Percentiles rank a stretch among this genome's conserved stretches.
These are phyloP conservation scores for Microchirus variegatus DNA, from an alignment of 2,797 vertebrate species.

Conservation along the genomic window DNA sequence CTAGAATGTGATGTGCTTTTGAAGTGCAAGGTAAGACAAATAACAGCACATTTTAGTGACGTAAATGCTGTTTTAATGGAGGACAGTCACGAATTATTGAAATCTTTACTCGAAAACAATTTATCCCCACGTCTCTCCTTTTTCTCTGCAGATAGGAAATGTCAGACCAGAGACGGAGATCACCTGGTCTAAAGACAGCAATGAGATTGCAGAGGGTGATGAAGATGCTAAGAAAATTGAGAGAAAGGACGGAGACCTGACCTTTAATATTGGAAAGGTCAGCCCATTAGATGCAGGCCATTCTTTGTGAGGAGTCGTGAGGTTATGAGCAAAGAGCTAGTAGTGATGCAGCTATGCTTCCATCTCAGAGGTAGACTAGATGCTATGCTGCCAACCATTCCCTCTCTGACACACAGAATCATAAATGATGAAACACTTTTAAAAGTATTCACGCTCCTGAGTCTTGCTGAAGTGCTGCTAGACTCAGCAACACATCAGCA, in stretches of 20 bases:
- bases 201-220: constrained; percentile 92
- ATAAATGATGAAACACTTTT: constrained; percentile 56
- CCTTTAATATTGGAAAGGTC: constrained; percentile 97
- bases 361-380: constrained; percentile 25
- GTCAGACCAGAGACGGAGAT: constrained; percentile 92
- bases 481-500: constrained; percentile 28
- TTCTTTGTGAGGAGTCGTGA: constrained; percentile 33
- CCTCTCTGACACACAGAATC: constrained; percentile 63
- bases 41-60: not conserved
- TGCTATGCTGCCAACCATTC: constrained; percentile 40
- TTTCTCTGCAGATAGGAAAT: constrained; percentile 89
- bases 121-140: not conserved
- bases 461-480: constrained; percentile 22
- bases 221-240: constrained; percentile 88
- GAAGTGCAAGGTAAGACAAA: constrained; percentile 91
- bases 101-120: not conserved
- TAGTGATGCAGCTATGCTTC: constrained; percentile 50
- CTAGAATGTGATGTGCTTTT: constrained; percentile 90
- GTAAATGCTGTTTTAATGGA: not conserved
- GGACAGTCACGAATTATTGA: too few species aligned
- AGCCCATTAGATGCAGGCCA: constrained; percentile 52
- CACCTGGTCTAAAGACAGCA: constrained; percentile 92
- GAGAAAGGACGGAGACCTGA: constrained; percentile 86
- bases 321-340: constrained; percentile 45
- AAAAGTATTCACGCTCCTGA: constrained; percentile 18